Evolutionary conservation across 2,113 vertebrate genomes (phyloP).

Genomic region (Redunca redunca): DNA sequence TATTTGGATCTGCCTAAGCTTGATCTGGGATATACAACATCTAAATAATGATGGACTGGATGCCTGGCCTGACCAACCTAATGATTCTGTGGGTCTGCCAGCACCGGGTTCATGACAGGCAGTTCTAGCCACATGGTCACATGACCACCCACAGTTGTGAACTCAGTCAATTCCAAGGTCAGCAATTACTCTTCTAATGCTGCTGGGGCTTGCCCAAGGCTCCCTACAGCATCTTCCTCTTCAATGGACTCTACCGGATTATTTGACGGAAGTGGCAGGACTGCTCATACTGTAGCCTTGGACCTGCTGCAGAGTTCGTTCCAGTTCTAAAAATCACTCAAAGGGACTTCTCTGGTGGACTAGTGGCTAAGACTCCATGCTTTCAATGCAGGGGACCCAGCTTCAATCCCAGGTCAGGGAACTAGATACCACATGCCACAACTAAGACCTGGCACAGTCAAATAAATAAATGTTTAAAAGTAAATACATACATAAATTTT

Average conservation of each 20-base stretch:
- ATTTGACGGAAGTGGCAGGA: neutral
- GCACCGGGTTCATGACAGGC: neutral
- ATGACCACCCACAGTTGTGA: neutral
- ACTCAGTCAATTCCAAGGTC: neutral
- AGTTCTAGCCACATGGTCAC: neutral
- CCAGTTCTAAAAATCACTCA: neutral
- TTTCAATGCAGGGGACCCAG: neutral
- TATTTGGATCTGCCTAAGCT: neutral
- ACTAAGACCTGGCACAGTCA: neutral
- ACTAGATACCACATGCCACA: neutral
- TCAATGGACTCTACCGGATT: neutral
- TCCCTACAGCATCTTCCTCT: neutral
- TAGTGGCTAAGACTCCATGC: neutral
- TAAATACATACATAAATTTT: neutral
- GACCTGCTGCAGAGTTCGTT: neutral
- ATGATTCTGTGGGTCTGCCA: neutral
- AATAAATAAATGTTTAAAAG: neutral
- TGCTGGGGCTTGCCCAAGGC: neutral
- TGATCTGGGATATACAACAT: neutral
- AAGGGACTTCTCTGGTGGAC: neutral
- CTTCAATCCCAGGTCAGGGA: neutral
- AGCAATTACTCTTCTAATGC: neutral
- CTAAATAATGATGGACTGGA: neutral
- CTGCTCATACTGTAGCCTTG: neutral
- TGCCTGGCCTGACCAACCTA: neutral